These are phyloP conservation scores for Callyntrura sp. DNA, from an alignment of 2,888 invertebrate genomes.

Conservation along the genomic window DNA sequence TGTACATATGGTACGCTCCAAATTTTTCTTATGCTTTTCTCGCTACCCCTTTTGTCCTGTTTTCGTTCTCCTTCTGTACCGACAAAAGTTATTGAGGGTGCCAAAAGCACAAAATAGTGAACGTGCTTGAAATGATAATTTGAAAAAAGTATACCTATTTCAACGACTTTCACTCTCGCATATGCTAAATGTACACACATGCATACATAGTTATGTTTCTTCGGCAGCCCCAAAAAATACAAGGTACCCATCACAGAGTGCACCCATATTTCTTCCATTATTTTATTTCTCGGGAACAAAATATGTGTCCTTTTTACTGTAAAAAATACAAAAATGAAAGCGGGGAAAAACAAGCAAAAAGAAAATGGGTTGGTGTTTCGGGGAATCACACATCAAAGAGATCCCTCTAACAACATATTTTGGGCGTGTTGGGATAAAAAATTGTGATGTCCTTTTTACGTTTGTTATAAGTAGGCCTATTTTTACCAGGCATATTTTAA, in stretches of 20 bases:
- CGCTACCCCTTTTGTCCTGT: neutral
- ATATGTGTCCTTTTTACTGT: conserved; percentile 26
- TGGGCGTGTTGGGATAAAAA: conserved; percentile 43
- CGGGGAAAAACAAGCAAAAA: neutral
- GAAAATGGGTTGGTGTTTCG: conserved; percentile 1
- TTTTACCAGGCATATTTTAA: conserved; percentile 21
- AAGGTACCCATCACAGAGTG: conserved; percentile 1
- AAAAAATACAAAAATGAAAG: conserved; percentile 9
- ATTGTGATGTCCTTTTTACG: conserved; percentile 30
- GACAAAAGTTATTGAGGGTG: conserved; percentile 59
- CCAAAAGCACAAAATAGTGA: conserved; percentile 73
- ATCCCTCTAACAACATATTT: conserved; percentile 26
- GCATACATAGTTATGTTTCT: neutral
- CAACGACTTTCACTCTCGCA: conserved; percentile 54
- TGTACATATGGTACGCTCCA: conserved; percentile 2
- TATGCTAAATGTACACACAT: neutral
- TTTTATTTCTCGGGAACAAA: neutral
- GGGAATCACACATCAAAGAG: conserved; percentile 43
- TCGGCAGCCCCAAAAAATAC: conserved; percentile 16
- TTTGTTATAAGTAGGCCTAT: conserved; percentile 19
- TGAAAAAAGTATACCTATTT: conserved; percentile 55
- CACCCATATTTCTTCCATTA: conserved; percentile 40
- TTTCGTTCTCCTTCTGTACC: conserved; percentile 8
- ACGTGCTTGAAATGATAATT: conserved; percentile 77
- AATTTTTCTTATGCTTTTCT: conserved; percentile 18